phyloP scores from a whole-genome alignment of 2,797 vertebrate species.

The Pseudomugil tenellus region DNA sequence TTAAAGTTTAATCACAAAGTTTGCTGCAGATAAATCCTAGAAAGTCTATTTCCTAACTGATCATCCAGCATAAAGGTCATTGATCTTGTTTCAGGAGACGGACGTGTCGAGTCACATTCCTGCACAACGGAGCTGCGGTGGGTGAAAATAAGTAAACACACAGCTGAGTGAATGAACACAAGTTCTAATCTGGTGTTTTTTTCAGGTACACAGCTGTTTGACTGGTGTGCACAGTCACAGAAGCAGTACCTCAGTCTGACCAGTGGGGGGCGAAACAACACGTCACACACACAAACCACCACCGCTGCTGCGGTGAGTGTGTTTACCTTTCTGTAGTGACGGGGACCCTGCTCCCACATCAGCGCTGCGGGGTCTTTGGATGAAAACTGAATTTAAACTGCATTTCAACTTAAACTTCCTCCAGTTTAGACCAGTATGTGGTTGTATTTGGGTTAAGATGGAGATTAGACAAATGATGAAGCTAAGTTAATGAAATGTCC shows the following conservation, averaged over 20 bases:
- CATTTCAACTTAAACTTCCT: too few relatives aligned
- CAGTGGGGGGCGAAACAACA: slow-evolving; percentile 30
- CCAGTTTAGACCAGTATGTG: too few relatives aligned
- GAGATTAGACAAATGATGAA: too few relatives aligned
- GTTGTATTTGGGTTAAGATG: too few relatives aligned
- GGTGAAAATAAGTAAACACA: neutral
- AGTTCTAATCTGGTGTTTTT: neutral
- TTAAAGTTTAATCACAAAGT: too few relatives aligned
- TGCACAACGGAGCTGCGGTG: slow-evolving; percentile 8
- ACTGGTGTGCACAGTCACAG: slow-evolving; percentile 21
- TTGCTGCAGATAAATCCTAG: too few relatives aligned
- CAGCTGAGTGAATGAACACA: neutral
- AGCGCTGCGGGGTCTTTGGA: too few relatives aligned
- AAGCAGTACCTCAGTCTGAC: slow-evolving; percentile 19
- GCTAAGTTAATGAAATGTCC: neutral
- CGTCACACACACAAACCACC: neutral
- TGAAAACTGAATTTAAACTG: too few relatives aligned
- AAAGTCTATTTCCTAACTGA: neutral
- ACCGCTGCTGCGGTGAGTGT: slow-evolving; percentile 24
- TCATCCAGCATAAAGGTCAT: neutral
- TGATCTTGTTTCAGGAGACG: slow-evolving; percentile 25
- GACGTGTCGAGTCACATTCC: neutral
- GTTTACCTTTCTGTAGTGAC: neutral
- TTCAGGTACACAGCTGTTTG: slow-evolving; percentile 16
- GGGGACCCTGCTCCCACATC: neutral